A percentile compares a stretch with the other conserved stretches of the same genome.
Evolutionary conservation across 2,113 vertebrate species (phyloP).

Genomic region (Chionomys nivalis): DNA sequence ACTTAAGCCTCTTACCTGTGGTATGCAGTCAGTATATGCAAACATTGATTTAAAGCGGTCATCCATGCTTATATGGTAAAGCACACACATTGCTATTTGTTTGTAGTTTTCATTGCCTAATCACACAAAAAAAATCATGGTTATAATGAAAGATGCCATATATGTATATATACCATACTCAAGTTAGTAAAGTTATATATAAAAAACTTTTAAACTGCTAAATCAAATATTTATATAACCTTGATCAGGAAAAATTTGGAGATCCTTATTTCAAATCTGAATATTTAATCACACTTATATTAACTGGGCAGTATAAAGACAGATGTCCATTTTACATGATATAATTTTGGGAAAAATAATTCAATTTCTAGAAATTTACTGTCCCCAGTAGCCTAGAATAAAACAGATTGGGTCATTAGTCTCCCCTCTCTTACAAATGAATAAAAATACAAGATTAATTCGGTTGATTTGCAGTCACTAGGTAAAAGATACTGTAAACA

Average conservation of each 20-base stretch:
- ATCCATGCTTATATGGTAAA: slow-evolving; percentile 97
- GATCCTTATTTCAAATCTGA: slow-evolving; percentile 5
- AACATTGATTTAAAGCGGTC: slow-evolving; percentile 96
- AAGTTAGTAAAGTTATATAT: not conserved
- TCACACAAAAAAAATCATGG: slow-evolving; percentile 76
- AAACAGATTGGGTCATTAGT: not conserved
- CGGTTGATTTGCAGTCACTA: not conserved
- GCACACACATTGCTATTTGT: slow-evolving; percentile 94
- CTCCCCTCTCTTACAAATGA: not conserved
- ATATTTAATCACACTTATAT: not conserved
- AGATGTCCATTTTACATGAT: not conserved
- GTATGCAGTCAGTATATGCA: slow-evolving; percentile 95
- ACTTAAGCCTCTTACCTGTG: slow-evolving; percentile 89
- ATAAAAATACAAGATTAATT: slow-evolving; percentile 44
- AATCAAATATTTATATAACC: slow-evolving; percentile 8
- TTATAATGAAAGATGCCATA: not conserved
- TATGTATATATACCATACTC: not conserved
- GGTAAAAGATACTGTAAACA: not conserved
- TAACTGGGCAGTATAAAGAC: slow-evolving; percentile 14
- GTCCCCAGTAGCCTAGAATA: not conserved
- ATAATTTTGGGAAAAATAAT: slow-evolving; percentile 26
- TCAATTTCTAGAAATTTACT: slow-evolving; percentile 8
- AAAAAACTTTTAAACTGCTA: not conserved
- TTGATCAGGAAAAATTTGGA: slow-evolving; percentile 40
- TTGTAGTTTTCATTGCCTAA: slow-evolving; percentile 95